phyloP scores from a whole-genome alignment of 2,113 vertebrate genomes.

The Cavia porcellus region DNA sequence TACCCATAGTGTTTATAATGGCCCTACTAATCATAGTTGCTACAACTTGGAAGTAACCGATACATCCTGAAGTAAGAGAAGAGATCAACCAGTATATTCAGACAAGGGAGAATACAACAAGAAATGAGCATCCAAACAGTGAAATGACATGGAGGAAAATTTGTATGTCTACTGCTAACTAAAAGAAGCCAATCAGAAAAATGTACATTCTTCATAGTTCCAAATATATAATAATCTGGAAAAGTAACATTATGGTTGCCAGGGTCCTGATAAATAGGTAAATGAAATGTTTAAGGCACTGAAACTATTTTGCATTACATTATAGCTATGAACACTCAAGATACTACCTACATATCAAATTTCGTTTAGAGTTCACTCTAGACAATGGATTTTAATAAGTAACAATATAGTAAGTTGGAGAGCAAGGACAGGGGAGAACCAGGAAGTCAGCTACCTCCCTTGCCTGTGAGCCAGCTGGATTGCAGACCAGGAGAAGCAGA shows the following conservation, averaged over 20 bases:
- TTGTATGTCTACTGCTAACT: not conserved
- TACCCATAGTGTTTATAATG: not conserved
- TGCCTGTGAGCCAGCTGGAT: too few species aligned
- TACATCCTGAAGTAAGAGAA: not conserved
- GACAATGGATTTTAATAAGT: not conserved
- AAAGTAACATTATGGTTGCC: not conserved
- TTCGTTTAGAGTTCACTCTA: not conserved
- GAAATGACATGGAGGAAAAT: not conserved
- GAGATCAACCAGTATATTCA: not conserved
- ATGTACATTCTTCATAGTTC: not conserved
- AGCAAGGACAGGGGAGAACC: too few species aligned
- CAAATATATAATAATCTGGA: not conserved
- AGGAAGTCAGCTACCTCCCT: too few species aligned
- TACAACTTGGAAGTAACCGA: not conserved
- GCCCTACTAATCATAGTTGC: not conserved
- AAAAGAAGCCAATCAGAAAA: not conserved
- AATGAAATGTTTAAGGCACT: not conserved
- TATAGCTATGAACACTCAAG: not conserved
- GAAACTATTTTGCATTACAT: not conserved
- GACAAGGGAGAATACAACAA: not conserved
- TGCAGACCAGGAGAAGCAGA: too few species aligned
- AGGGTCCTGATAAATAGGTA: not conserved
- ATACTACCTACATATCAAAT: not conserved
- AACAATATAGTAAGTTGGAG: not conserved
- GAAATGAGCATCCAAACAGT: not conserved